Evolutionary conservation across 2,888 invertebrate species (phyloP), one percentile per base, ranked within the genome.

Genomic region (Drosophila crucigera): DNA sequence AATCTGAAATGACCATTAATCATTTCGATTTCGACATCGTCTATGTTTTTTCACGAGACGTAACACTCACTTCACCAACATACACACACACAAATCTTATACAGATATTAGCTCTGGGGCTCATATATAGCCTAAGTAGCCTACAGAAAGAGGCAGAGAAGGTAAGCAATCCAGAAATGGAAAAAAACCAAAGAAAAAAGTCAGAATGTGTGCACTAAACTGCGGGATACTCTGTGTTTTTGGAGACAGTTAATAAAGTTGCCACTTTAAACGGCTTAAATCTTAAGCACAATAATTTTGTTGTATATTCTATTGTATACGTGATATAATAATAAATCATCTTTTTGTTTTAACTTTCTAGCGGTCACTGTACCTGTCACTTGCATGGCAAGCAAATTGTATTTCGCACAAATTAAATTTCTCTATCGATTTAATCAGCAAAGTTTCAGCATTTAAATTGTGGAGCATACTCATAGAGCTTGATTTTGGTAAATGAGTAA

Each of bases 1-100:
- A 85, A 84, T 84, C 91, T 84, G 73, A 84, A 89, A 81, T 88
- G 88, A 80, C 87, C 89, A 90, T 91, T 89, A 90, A 90, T 90
- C 89, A 90, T 91, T 89, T 91, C 83, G 84, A 60, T 77, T 79
- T 73, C 73, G 82, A 80, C 80, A 80, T 76, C 70, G 69, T 73
- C 74, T 76, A 73, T 68, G 61, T 76, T 72, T 65, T 52, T 43
- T 31, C 31, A 35, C 52, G 30, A 64, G 63, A 65, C 60, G 50
- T 52, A 69, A 30, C 35, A 50, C 47, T 16, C 47, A 43, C 39
- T 49, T 52, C 41, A 52, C 49, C 31, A 53, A 61, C 59, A 31
- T 22, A 52, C 41, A 56, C 49, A 52, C 56, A 43, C 50, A 50
- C 35, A 9, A 30, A 25, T 47, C 56, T 43, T 53, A 28, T 10